Base-by-base conservation (phyloP, 1,140 invertebrate species). In the Littorina saxatilis region DNA sequence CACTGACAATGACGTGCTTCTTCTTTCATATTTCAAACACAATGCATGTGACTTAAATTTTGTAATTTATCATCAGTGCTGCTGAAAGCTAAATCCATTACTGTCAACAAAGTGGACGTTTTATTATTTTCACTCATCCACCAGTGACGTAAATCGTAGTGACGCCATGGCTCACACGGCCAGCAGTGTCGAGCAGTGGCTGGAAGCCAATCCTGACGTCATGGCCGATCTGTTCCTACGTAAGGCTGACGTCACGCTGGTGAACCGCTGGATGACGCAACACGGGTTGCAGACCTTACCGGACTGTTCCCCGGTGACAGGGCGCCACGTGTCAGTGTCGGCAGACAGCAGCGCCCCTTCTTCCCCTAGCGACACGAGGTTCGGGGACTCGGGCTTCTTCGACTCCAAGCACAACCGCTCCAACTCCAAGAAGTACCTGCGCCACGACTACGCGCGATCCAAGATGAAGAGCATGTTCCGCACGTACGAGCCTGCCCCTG, bases 231-330 rank as follows among this genome's bases (percentile, higher is more conserved):
- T 94, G 79, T 93, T 94, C 83, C 80, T 94, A 5, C 87, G 91
- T 32, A 93, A 93, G 86, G 93, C 93, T 0, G 94, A 94, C 80
- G 77, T 94, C 0, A 81, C 73, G 0, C 85, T 93, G 0, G 90
- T 94, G 35, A 94, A 94, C 87, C 92, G 91, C 79, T 94, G 94
- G 94, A 86, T 94, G 5, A 86, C 91, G 4, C 82, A 89, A 0
- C 93, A 93, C 84, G 94, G 94, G 11, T 94, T 93, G 82, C 85
- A 92, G 23, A 90, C 91, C 7, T 87, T 93, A 7, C 87, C 90
- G 58, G 91, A 93, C 5, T 90, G 89, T 76, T 84, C 82, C 20
- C 43, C 80, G 0, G 88, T 87, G 15, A 81, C 80, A 0, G 63
- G 84, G 29, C 83, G 86, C 74, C 81, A 86, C 15, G 72, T 80